Base-by-base conservation (phyloP, 2,888 invertebrate species). In the Meta bourneti region DNA sequence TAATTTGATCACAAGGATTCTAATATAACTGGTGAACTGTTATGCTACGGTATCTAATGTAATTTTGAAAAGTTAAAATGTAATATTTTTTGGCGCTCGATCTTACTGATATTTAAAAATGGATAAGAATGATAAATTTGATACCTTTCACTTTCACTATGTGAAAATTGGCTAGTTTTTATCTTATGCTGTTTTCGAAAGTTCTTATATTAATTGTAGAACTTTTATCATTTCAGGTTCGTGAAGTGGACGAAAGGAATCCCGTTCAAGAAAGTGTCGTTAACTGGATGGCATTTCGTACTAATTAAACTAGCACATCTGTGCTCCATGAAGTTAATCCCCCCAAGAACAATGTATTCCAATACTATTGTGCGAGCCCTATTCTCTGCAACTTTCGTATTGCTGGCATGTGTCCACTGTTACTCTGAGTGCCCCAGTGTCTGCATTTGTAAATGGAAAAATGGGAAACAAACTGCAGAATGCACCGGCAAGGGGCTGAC, bases 371-470 rank as follows among this genome's bases (percentile, higher is more conserved):
- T 86, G 51, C 85, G 77, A 70, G 54, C 71, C 13, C 72, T 90
- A 20, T 54, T 78, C 34, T 72, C 75, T 51, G 54, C 69, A 9
- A 78, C 70, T 51, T 78, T 86, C 7, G 9, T 87, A 13, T 11
- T 86, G 52, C 9, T 80, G 19, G 34, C 20, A 19, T 82, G 61
- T 70, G 69, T 91, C 11, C 16, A 84, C 8, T 82, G 74, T 20
- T 71, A 20, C 70, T 72, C 87, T 8, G 72, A 77, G 51, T 95
- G 95, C 79, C 93, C 93, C 11, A 86, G 86, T 52, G 90, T 93
- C 20, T 98, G 98, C 95, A 97, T 97, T 95, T 98, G 98, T 96
- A 97, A 97, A 95, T 98, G 98, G 98, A 97, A 97, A 95, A 97
- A 97, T 94, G 97, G 97, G 94, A 98, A 98, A 95, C 97, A 97